Percentiles rank a stretch among this genome's conserved stretches.
These are phyloP conservation scores for Eulemur macaco DNA, from an alignment of 2,113 vertebrate species.

Conservation along the genomic window DNA sequence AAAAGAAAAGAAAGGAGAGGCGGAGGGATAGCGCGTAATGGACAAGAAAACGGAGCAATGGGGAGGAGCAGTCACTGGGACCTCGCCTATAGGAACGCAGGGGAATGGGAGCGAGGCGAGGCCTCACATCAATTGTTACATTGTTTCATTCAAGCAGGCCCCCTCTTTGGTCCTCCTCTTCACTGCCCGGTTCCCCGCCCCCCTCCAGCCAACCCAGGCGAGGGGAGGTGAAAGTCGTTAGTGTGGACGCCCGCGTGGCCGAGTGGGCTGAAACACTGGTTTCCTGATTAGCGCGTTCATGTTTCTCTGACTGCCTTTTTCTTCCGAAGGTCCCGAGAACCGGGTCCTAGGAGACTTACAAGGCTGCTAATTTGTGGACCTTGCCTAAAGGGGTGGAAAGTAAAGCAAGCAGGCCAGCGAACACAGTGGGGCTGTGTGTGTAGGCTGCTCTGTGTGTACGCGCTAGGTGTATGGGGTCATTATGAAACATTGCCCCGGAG, in stretches of 20 bases:
- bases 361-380: slow-evolving; percentile 51
- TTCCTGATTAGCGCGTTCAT: slow-evolving; percentile 34
- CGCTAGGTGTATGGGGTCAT: slow-evolving; percentile 66
- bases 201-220: slow-evolving; percentile 32
- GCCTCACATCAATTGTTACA: slow-evolving; percentile 78
- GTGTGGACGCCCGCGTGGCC: slow-evolving; percentile 54
- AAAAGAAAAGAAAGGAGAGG: slow-evolving; percentile 62
- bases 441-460: slow-evolving; percentile 16
- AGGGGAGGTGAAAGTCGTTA: slow-evolving; percentile 64
- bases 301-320: slow-evolving; percentile 56
- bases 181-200: slow-evolving; percentile 50
- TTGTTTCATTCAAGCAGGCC: slow-evolving; percentile 77
- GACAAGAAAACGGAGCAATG: slow-evolving; percentile 70
- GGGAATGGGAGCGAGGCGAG: slow-evolving; percentile 60
- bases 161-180: slow-evolving; percentile 67
- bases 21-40: slow-evolving; percentile 67
- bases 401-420: slow-evolving; percentile 37
- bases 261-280: slow-evolving; percentile 45
- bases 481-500: slow-evolving; percentile 40
- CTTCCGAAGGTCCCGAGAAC: slow-evolving; percentile 29
- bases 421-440: slow-evolving; percentile 58
- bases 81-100: slow-evolving; percentile 71
- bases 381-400: slow-evolving; percentile 58
- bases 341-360: slow-evolving; percentile 16
- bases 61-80: slow-evolving; percentile 32